Base-by-base conservation (phyloP, 2,888 invertebrate species). In the Drosophila atroscutellata region DNA sequence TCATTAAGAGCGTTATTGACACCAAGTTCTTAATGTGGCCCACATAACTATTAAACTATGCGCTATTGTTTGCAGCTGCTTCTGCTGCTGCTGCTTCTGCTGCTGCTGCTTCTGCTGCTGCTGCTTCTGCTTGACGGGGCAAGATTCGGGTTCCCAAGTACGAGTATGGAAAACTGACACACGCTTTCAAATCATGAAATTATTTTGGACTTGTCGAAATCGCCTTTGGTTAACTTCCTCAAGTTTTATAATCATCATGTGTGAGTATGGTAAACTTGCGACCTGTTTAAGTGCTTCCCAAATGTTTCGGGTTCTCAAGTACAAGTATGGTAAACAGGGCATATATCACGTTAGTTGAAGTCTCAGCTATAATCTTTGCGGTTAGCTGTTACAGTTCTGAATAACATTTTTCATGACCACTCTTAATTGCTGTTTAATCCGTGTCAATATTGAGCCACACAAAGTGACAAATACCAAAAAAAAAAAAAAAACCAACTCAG, bases 371-470 rank as follows among this genome's bases (percentile, higher is more conserved):
- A 8, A 54, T 26, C 36, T 54, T n/a, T 72, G 69, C 52, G 56
- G 60, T 15, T 47, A 28, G 63, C 54, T 66, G 66, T 71, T 73
- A 72, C 85, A 77, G 82, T 86, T 86, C 86, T 88, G 78, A 75
- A 73, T 75, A 72, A 57, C 54, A 26, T 9, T 71, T 77, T 68
- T 80, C 77, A 68, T 74, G 73, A 80, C 73, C 75, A 75, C 70
- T 69, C 67, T 84, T 87, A 88, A 86, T 88, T 81, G 79, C 62
- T 88, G 62, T 86, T 86, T 77, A 77, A 78, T 83, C 88, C 76
- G 75, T 56, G 57, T 68, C 72, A 87, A 87, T 87, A 87, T 87
- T 87, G 81, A 56, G 24, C 7, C 39, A 32, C 59, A 50, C 45
- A 66, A 80, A 73, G 69, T 75, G 72, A 63, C 75, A 58, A 11